Conservation (phyloP, 2,113 vertebrate genomes). For the Guaruba guarouba region DNA sequence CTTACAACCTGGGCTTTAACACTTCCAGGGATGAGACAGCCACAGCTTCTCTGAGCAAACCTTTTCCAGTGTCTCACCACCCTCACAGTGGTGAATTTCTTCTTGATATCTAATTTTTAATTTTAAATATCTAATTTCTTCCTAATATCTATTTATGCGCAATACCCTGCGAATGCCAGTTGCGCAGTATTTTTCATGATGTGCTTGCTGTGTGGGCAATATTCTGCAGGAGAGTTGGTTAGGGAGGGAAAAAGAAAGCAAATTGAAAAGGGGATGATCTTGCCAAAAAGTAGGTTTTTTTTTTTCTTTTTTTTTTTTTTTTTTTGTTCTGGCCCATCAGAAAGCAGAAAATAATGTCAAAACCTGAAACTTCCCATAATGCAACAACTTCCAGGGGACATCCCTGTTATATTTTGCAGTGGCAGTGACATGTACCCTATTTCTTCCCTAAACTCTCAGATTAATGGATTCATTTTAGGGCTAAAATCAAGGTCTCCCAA, state of each 20-base stretch:
- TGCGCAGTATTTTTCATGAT: rapidly evolving
- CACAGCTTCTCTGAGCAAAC: neutral
- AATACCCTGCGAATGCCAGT: too few species aligned
- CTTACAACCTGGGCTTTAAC: neutral
- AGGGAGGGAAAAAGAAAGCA: neutral
- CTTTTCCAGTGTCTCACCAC: neutral
- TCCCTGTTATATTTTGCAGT: neutral
- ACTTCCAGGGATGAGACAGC: neutral
- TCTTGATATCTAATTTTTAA: neutral
- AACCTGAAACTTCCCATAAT: neutral
- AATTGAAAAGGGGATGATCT: neutral
- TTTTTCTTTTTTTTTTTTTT: neutral
- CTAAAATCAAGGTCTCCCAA: neutral
- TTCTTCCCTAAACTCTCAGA: neutral
- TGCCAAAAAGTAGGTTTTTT: neutral
- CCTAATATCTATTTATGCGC: neutral
- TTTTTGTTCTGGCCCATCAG: neutral
- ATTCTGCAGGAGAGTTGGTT: neutral
- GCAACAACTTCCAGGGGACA: neutral
- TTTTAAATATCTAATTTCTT: neutral
- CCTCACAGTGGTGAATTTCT: neutral
- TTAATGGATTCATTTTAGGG: neutral
- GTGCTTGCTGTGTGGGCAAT: neutral
- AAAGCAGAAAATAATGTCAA: neutral
- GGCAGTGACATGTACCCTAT: rapidly evolving